Percentiles rank a stretch among this genome's conserved stretches.
phyloP scores from a whole-genome alignment of 2,888 invertebrate genomes.

The Eurytoma adleriae region DNA sequence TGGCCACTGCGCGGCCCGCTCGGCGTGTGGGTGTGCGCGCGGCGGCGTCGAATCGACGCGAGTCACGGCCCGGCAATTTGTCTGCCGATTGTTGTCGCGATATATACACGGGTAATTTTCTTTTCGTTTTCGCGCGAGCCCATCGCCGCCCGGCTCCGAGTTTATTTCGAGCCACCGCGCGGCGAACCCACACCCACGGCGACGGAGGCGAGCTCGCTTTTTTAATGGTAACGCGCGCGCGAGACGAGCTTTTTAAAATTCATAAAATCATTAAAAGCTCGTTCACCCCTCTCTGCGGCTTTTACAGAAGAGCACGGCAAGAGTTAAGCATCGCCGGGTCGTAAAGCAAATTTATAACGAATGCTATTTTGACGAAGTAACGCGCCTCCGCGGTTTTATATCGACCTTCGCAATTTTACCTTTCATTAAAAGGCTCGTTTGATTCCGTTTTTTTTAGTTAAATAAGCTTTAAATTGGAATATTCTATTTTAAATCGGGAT shows the following conservation, averaged over 20 bases:
- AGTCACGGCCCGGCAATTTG: conserved; percentile 53
- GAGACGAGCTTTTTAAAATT: neutral
- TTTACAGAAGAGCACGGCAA: neutral
- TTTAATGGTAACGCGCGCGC: neutral
- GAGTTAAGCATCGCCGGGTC: conserved; percentile 3
- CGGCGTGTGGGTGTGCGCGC: conserved; percentile 11
- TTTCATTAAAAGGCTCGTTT: too few species aligned
- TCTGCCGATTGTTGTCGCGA: conserved; percentile 47
- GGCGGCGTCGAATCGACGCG: conserved; percentile 42
- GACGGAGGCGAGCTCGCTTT: too few species aligned
- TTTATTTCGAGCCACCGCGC: neutral
- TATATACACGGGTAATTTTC: conserved; percentile 38
- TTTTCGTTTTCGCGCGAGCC: conserved; percentile 15
- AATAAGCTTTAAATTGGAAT: too few species aligned
- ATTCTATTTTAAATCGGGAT: too few species aligned
- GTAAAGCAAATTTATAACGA: conserved; percentile 15
- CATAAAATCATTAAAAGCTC: conserved; percentile 3
- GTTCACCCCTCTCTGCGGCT: neutral
- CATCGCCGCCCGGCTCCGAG: neutral
- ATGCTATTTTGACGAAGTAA: neutral
- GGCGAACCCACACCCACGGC: neutral
- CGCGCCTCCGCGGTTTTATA: too few species aligned
- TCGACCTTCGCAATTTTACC: too few species aligned
- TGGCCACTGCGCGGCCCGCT: conserved; percentile 12
- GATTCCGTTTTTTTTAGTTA: too few species aligned